Conservation (phyloP, 64 coral and sea anemone species). For the Dendrophyllia cribrosa region DNA sequence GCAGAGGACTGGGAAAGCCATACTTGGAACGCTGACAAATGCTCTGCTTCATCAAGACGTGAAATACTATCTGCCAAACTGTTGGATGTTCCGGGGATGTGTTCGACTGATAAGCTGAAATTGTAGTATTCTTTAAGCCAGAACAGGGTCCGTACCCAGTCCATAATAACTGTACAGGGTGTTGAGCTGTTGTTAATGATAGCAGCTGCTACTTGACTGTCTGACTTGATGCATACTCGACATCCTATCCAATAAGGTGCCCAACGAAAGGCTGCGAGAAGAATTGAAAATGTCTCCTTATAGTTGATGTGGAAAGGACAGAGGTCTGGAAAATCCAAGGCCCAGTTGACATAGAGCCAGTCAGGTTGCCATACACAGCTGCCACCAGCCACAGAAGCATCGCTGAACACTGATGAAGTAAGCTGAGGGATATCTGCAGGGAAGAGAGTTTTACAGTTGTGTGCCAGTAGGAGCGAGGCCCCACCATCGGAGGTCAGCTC, state of each 20-base stretch:
- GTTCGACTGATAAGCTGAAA: background rate
- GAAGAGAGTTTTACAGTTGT: conserved; percentile 46
- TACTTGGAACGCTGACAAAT: conserved; percentile 25
- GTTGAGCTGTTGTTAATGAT: conserved; percentile 7
- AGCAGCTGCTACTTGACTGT: conserved; percentile 28
- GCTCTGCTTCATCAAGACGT: conserved; percentile 3
- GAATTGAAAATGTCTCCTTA: conserved; percentile 52
- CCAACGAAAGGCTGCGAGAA: conserved; percentile 13
- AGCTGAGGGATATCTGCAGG: conserved; percentile 6
- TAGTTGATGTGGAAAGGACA: conserved; percentile 53
- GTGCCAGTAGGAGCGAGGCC: conserved; percentile 23
- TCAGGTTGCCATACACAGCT: no score
- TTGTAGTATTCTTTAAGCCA: conserved; percentile 14
- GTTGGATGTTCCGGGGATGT: background rate
- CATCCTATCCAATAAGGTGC: background rate
- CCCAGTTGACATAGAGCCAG: conserved; percentile 42
- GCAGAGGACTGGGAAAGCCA: conserved; percentile 10
- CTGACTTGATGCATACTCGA: background rate
- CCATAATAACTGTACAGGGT: background rate
- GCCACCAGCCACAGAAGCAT: no score
- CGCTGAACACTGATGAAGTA: background rate
- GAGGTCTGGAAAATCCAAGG: conserved; percentile 20
- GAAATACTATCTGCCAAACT: background rate
- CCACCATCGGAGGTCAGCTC: conserved; percentile 36
- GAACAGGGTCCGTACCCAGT: background rate